phyloP scores from a whole-genome alignment of 2,797 vertebrate species.

The Amblyraja radiata region DNA sequence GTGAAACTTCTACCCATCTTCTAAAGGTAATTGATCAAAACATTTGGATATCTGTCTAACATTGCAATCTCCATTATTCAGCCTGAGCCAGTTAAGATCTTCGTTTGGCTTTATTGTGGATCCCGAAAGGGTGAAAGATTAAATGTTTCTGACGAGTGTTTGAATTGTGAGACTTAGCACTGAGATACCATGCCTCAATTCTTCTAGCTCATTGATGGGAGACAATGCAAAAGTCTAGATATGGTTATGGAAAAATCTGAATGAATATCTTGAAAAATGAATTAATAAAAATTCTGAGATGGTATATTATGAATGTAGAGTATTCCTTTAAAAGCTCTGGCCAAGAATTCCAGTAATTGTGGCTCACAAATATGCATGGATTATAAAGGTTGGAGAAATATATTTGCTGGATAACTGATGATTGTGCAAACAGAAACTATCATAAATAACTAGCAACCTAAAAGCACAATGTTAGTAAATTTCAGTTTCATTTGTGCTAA shows the following conservation, averaged over 20 bases:
- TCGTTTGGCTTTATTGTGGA: neutral
- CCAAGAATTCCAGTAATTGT: neutral
- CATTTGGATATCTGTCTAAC: slow-evolving; percentile 27
- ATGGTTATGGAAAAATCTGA: neutral
- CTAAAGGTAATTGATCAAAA: slow-evolving; percentile 35
- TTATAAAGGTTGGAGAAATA: neutral
- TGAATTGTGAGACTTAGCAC: neutral
- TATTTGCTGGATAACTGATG: neutral
- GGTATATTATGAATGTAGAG: slow-evolving; percentile 14
- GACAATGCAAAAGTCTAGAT: neutral
- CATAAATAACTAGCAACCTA: neutral
- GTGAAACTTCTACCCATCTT: slow-evolving; percentile 1
- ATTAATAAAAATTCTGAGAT: neutral
- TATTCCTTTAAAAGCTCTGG: slow-evolving; percentile 35
- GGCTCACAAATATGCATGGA: neutral
- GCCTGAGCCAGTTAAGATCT: neutral
- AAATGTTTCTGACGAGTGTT: neutral
- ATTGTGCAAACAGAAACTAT: neutral
- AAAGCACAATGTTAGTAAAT: neutral
- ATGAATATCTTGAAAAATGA: neutral
- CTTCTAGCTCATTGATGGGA: neutral
- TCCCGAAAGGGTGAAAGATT: neutral
- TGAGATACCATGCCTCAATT: neutral
- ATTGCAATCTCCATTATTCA: slow-evolving; percentile 21
- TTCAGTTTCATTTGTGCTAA: neutral